Evolutionary conservation across 2,797 vertebrate genomes (phyloP).

Genomic region (Iguana delicatissima): DNA sequence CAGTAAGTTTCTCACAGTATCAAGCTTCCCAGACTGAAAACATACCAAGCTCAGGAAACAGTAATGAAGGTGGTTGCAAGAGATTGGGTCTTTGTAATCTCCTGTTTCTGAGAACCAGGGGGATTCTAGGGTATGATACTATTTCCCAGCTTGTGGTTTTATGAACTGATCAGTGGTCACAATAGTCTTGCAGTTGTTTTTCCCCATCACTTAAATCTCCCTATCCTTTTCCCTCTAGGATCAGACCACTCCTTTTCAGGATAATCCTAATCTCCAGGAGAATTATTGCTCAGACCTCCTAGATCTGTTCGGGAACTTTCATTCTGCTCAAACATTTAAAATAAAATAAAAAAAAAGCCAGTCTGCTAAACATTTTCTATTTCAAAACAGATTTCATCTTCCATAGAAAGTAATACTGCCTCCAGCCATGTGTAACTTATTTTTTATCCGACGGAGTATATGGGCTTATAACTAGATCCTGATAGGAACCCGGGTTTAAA

Average conservation of each 20-base stretch:
- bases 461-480: slow-evolving; percentile 81
- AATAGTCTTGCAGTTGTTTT: neutral
- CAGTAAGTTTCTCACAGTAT: neutral
- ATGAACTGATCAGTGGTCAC: no score
- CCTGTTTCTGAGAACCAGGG: neutral
- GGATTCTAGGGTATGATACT: neutral
- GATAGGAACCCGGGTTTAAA: slow-evolving; percentile 80
- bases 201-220: neutral
- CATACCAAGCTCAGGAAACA: neutral
- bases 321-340: slow-evolving; percentile 56
- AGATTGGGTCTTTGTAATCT: neutral
- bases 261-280: slow-evolving; percentile 39
- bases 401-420: slow-evolving; percentile 72
- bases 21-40: neutral
- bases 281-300: slow-evolving; percentile 29
- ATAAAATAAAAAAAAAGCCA: slow-evolving; percentile 55
- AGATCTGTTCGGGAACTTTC: slow-evolving; percentile 42
- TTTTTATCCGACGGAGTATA: slow-evolving; percentile 76
- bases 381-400: slow-evolving; percentile 75
- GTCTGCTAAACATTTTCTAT: slow-evolving; percentile 70
- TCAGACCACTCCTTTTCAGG: slow-evolving; percentile 31
- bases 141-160: neutral
- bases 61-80: neutral
- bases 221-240: slow-evolving; percentile 7
- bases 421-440: slow-evolving; percentile 80